Evolutionary conservation across 1,140 invertebrate species (phyloP).

Genomic region (Pseudomyrmex cubaensis): DNA sequence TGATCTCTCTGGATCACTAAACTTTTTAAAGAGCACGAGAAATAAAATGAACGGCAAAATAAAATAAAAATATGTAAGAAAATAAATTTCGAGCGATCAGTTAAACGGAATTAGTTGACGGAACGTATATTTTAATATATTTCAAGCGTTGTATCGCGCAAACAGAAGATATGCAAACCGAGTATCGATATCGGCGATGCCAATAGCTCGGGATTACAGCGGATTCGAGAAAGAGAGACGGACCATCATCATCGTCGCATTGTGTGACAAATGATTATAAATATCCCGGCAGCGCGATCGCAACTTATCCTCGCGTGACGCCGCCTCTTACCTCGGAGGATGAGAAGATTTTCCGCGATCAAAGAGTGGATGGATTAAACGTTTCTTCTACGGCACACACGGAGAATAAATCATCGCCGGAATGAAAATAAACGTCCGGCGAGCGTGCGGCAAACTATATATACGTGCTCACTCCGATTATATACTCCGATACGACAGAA

Average conservation of each 20-base stretch:
- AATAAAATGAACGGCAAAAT: too few relatives aligned
- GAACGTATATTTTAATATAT: too few relatives aligned
- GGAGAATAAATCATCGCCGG: conserved; percentile 12
- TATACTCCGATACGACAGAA: background rate
- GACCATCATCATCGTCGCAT: too few relatives aligned
- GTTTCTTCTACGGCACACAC: too few relatives aligned
- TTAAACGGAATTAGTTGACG: too few relatives aligned
- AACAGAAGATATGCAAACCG: too few relatives aligned
- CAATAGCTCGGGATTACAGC: conserved; percentile 2
- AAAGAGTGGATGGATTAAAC: background rate
- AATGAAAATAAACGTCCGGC: background rate
- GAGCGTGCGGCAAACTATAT: background rate
- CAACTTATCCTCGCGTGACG: background rate
- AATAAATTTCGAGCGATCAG: too few relatives aligned
- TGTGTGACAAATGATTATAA: background rate
- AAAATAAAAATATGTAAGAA: too few relatives aligned
- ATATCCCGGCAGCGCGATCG: background rate
- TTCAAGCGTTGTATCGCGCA: too few relatives aligned
- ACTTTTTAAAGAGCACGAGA: too few relatives aligned
- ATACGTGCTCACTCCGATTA: conserved; percentile 12
- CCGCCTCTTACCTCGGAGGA: background rate
- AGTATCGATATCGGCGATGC: background rate
- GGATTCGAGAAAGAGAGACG: conserved; percentile 3
- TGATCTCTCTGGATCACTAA: too few relatives aligned
- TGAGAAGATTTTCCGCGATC: conserved; percentile 30